Conservation (phyloP, 2,797 vertebrate genomes). For the Potorous gilbertii region DNA sequence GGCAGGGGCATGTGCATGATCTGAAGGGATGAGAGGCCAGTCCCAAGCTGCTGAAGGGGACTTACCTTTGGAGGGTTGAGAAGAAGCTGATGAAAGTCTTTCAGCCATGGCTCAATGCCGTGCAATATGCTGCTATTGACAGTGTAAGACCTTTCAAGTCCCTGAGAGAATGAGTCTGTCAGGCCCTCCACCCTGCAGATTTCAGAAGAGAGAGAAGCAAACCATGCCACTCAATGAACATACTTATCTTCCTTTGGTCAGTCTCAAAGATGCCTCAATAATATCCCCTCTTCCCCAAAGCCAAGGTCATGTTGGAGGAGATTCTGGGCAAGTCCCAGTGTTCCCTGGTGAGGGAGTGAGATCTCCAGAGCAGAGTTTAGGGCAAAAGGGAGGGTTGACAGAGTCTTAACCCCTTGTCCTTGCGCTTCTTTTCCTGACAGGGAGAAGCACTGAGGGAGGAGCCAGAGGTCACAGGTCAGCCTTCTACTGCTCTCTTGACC, state of each 20-base stretch:
- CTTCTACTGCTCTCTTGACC: neutral
- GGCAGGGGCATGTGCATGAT: no score
- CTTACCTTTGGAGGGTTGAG: conserved; percentile 95
- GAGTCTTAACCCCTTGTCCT: neutral
- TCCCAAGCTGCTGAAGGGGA: fast-evolving
- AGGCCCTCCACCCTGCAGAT: conserved; percentile 92
- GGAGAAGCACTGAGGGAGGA: neutral
- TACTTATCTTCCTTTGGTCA: neutral
- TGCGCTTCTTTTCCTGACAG: neutral
- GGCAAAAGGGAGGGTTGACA: neutral
- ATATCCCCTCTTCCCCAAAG: neutral
- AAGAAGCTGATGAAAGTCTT: conserved; percentile 97
- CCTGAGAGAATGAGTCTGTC: conserved; percentile 98
- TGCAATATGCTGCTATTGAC: conserved; percentile 94
- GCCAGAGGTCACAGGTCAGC: neutral
- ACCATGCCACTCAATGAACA: neutral
- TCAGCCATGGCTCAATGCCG: conserved; percentile 95
- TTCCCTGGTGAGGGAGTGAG: neutral
- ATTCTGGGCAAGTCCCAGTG: neutral
- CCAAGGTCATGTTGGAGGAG: fast-evolving
- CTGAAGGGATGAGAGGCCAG: fast-evolving
- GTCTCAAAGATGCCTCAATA: neutral
- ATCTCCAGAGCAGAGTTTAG: neutral
- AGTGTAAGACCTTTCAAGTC: conserved; percentile 94
- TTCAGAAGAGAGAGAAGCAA: neutral